Conservation (phyloP, 2,797 vertebrate genomes). For the Pristis pectinata region DNA sequence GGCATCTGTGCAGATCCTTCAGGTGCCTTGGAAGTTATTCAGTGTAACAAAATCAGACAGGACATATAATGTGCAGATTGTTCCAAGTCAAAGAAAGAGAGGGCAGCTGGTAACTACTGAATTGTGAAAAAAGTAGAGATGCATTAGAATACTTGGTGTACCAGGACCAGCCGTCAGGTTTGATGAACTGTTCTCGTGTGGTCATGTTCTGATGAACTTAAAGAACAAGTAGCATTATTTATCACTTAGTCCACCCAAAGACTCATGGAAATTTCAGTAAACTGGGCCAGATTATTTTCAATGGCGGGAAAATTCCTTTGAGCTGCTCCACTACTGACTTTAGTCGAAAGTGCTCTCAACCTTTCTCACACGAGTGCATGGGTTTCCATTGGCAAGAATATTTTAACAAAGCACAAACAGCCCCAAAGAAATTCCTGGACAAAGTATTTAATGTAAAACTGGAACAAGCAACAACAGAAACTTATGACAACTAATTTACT, state of each 20-base stretch:
- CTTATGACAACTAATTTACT: neutral
- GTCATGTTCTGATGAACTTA: neutral
- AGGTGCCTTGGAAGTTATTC: conserved; percentile 39
- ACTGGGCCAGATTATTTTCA: neutral
- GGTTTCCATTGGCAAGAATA: neutral
- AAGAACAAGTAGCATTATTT: neutral
- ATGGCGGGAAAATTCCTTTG: neutral
- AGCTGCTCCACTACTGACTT: neutral
- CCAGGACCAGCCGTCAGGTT: neutral
- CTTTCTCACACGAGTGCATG: neutral
- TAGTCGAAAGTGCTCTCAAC: neutral
- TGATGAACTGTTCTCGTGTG: neutral
- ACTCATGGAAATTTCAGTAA: neutral
- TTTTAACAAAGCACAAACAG: neutral
- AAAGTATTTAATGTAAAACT: neutral
- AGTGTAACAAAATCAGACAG: conserved; percentile 45
- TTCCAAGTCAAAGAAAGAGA: neutral
- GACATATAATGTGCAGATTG: conserved; percentile 16
- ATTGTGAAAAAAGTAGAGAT: neutral
- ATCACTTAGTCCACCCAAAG: neutral
- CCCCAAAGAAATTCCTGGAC: neutral
- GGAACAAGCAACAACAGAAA: neutral
- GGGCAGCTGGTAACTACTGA: neutral
- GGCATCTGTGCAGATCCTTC: conserved; percentile 42
- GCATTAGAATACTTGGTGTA: neutral